Percentiles rank a stretch among this genome's conserved stretches.
Conservation (phyloP, 92 coral and sea anemone genomes). For the Ricordea florida region DNA sequence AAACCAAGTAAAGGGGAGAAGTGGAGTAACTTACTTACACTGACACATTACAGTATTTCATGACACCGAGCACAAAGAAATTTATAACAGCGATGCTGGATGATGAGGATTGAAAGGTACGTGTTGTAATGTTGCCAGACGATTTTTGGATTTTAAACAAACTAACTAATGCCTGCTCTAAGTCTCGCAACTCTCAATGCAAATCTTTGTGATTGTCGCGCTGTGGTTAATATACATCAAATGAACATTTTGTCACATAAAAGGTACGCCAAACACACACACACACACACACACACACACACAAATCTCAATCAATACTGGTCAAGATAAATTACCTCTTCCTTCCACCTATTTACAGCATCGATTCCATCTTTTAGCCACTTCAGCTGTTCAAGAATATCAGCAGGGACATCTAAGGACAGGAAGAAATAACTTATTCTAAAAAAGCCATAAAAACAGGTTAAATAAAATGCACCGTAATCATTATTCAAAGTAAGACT, state of each 20-base stretch:
- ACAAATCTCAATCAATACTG: background rate
- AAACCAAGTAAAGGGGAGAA: no score
- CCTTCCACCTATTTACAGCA: conserved; percentile 85
- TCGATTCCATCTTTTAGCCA: conserved; percentile 73
- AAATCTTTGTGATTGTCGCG: no score
- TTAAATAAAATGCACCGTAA: background rate
- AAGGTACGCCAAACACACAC: background rate
- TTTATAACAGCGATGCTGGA: no score
- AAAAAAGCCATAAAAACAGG: background rate
- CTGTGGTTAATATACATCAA: background rate
- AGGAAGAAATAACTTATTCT: background rate
- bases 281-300: background rate
- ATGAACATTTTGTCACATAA: background rate
- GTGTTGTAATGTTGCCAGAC: no score
- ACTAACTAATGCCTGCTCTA: no score
- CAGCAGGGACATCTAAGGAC: conserved; percentile 85
- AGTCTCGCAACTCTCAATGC: no score
- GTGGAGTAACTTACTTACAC: no score
- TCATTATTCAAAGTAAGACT: background rate
- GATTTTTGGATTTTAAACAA: no score
- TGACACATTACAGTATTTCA: no score
- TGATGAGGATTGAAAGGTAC: no score
- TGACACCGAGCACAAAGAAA: no score
- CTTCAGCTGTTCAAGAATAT: conserved; percentile 81
- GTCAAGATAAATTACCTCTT: conserved; percentile 65